Evolutionary conservation across 2,113 vertebrate genomes (phyloP).

Genomic region (Rutilus rutilus): DNA sequence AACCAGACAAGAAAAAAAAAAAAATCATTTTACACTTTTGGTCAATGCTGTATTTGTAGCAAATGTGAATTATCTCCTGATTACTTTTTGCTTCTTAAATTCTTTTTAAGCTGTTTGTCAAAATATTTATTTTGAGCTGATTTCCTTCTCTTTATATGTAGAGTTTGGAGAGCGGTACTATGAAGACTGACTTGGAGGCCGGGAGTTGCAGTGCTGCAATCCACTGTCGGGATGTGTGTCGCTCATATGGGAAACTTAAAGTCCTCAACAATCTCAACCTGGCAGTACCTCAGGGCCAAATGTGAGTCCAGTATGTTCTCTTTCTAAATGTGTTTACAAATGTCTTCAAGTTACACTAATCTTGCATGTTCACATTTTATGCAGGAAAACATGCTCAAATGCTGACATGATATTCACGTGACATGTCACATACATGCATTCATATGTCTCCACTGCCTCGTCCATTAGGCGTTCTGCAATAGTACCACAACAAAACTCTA

Average conservation of each 20-base stretch:
- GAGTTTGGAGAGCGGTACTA: constrained; percentile 63
- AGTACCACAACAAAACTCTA: neutral
- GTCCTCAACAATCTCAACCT: constrained; percentile 77
- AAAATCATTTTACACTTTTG: neutral
- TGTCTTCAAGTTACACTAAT: neutral
- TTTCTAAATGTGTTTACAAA: neutral
- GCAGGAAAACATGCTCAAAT: constrained; percentile 1
- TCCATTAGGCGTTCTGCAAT: neutral
- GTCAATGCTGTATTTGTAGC: neutral
- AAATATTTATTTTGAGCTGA: constrained; percentile 1
- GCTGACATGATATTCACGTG: neutral
- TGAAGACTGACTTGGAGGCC: constrained; percentile 71
- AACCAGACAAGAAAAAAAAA: neutral
- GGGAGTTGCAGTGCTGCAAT: constrained; percentile 62
- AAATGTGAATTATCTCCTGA: neutral
- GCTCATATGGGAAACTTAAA: constrained; percentile 78
- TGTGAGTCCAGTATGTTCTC: constrained; percentile 67
- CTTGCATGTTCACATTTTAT: neutral
- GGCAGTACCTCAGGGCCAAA: constrained; percentile 77
- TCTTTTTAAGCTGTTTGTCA: neutral
- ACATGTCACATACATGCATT: neutral
- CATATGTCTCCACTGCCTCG: neutral
- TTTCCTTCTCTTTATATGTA: constrained; percentile 31
- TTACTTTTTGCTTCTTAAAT: neutral
- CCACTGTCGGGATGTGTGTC: constrained; percentile 72